Evolutionary conservation across 2,888 invertebrate genomes (phyloP).

Genomic region (Malthinus flaveolus): DNA sequence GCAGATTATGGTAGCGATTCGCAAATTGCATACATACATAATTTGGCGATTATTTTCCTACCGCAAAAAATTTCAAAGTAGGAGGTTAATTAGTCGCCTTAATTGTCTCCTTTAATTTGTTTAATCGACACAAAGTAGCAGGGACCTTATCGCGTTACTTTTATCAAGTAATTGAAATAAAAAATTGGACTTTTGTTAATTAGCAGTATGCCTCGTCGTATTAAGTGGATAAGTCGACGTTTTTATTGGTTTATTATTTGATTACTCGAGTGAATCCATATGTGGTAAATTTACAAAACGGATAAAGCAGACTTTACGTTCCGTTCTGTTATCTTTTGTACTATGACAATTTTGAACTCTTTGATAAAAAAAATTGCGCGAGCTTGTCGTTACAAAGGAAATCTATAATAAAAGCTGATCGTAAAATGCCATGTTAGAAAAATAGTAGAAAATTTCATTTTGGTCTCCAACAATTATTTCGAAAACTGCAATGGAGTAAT

Average conservation of each 20-base stretch:
- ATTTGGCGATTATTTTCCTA: too few relatives aligned
- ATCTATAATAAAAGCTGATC: too few relatives aligned
- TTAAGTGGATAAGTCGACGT: not conserved
- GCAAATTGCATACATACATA: too few relatives aligned
- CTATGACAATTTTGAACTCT: too few relatives aligned
- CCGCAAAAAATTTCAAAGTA: not conserved
- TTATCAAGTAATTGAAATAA: slow-evolving; percentile 5
- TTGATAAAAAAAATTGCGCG: too few relatives aligned
- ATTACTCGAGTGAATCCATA: slow-evolving; percentile 7
- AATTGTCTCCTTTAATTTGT: not conserved
- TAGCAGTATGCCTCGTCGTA: not conserved
- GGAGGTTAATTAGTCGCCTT: not conserved
- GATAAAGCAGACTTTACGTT: slow-evolving; percentile 1
- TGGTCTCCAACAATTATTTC: too few relatives aligned
- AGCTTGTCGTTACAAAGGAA: too few relatives aligned
- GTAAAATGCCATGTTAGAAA: too few relatives aligned
- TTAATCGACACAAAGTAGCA: not conserved
- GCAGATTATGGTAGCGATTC: too few relatives aligned
- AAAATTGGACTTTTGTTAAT: slow-evolving; percentile 4
- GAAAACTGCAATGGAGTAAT: too few relatives aligned
- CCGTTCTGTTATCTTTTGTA: not conserved
- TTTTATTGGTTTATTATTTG: slow-evolving; percentile 4
- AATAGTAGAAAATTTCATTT: too few relatives aligned
- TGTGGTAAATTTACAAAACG: slow-evolving; percentile 7
- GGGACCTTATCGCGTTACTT: not conserved